Evolutionary conservation across 2,113 vertebrate genomes (phyloP).

Genomic region (Cyprinodon tularosa): DNA sequence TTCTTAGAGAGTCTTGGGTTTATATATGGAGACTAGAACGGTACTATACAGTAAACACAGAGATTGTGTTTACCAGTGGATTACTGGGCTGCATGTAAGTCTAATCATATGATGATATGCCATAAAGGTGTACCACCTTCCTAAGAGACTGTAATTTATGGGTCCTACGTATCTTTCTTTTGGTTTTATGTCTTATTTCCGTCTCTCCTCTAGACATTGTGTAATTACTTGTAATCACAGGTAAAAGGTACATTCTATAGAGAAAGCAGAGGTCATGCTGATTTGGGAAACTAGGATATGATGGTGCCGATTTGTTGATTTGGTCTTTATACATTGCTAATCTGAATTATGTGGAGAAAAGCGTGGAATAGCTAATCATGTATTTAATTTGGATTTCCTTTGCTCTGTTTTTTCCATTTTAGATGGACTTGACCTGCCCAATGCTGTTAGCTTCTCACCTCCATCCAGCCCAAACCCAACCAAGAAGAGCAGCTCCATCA

Average conservation of each 20-base stretch:
- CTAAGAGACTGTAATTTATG: slow-evolving; percentile 49
- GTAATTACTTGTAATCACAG: slow-evolving; percentile 22
- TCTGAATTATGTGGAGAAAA: neutral
- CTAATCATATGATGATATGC: slow-evolving; percentile 55
- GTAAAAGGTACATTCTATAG: neutral
- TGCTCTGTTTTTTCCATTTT: slow-evolving; percentile 37
- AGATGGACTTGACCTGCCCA: slow-evolving; percentile 72
- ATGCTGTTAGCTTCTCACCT: slow-evolving; percentile 82
- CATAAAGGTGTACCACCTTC: slow-evolving; percentile 33
- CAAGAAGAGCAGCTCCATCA: slow-evolving; percentile 92
- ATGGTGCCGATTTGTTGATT: slow-evolving; percentile 25
- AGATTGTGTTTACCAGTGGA: slow-evolving; percentile 42
- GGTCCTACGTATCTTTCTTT: slow-evolving; percentile 23
- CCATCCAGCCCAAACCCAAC: slow-evolving; percentile 88
- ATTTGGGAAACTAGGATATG: slow-evolving; percentile 4
- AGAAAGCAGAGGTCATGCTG: slow-evolving; percentile 22
- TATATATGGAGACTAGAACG: slow-evolving; percentile 26
- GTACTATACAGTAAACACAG: slow-evolving; percentile 18
- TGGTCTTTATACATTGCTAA: slow-evolving; percentile 4
- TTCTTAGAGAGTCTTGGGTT: slow-evolving; percentile 26
- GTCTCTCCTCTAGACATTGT: slow-evolving; percentile 36
- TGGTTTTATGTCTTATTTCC: slow-evolving; percentile 26
- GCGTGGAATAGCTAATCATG: neutral
- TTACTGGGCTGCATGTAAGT: slow-evolving; percentile 56
- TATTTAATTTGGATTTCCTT: slow-evolving; percentile 31